phyloP scores from a whole-genome alignment of 2,888 invertebrate species.

The Cephus pygmeus region DNA sequence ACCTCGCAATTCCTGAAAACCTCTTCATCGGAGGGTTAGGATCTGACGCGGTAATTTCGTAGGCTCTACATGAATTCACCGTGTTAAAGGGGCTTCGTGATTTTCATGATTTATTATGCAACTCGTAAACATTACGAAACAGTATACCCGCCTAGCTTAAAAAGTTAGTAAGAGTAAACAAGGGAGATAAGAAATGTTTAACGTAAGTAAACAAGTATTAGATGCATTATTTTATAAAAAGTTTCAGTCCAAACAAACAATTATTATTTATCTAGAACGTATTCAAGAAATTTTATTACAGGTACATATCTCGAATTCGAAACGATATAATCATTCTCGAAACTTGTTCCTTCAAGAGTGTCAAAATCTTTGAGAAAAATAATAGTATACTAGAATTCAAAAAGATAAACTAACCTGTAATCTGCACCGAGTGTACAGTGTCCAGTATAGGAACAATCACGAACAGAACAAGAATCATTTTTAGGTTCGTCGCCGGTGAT shows the following conservation, averaged over 20 bases:
- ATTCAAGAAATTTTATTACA: too few species aligned
- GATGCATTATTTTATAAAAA: neutral
- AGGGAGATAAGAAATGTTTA: neutral
- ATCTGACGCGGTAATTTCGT: neutral
- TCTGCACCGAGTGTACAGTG: slow-evolving; percentile 80
- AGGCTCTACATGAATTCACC: neutral
- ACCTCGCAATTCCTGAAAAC: neutral
- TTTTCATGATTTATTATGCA: neutral
- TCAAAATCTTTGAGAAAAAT: neutral
- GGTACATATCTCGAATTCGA: too few species aligned
- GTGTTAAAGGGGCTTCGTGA: neutral
- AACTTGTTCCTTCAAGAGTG: neutral
- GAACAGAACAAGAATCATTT: slow-evolving; percentile 79
- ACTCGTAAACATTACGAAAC: neutral
- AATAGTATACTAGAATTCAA: neutral
- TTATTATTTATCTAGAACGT: too few species aligned
- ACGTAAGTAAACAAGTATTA: neutral
- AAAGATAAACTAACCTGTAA: slow-evolving; percentile 74
- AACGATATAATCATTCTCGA: neutral
- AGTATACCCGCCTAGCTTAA: neutral
- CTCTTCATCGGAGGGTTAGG: neutral
- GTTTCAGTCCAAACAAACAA: too few species aligned
- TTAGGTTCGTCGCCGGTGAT: slow-evolving; percentile 71
- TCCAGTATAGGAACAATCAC: slow-evolving; percentile 86
- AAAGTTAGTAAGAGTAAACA: neutral